Evolutionary conservation across 2,888 invertebrate species (phyloP), one percentile per base, ranked within the genome.

Genomic region (Dryobota labecula): DNA sequence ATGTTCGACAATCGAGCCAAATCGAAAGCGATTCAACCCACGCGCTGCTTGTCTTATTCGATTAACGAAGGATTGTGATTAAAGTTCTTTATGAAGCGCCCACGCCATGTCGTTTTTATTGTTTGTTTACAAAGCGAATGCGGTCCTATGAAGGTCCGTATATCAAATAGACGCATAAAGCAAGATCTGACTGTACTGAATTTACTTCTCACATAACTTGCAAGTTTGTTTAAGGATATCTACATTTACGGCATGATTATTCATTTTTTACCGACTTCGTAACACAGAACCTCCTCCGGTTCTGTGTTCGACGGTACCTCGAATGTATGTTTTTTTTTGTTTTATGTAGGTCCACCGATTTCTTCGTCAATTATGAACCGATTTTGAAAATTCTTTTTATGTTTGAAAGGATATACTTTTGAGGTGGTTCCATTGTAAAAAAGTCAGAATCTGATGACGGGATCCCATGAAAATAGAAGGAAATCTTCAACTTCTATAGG

Each of bases 11-110:
- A 91, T 90, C 90, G 88, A 90, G 85, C 90, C 87, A 87, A 90
- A 90, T 91, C 86, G 88, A 90, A 90, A 89, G 87, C 88, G 90
- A 89, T 90, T 87, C 91, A 86, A 84, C 94, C 94, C 90, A 93
- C 94, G 90, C 91, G 84, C 82, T 65, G 78, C 83, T 84, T 88
- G 89, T 89, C 89, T 90, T 90, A 88, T 90, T 88, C 89, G 87
- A 90, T 90, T 89, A 90, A 89, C 84, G 82, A 85, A 84, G 83
- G 80, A 82, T 86, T 86, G 85, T 89, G 87, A 89, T 91, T 88
- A 88, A 88, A 86, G 86, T 87, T 85, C 77, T 86, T 86, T 88
- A 85, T 80, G 82, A 87, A 79, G 76, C 85, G 71, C 90, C 90
- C 86, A 91, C 90, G 85, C 87, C 51, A 71, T 79, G 74, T 81